Percentiles rank a stretch among this genome's conserved stretches.
phyloP scores from a whole-genome alignment of 2,888 invertebrate genomes.

The Drosophila austrosaltans region DNA sequence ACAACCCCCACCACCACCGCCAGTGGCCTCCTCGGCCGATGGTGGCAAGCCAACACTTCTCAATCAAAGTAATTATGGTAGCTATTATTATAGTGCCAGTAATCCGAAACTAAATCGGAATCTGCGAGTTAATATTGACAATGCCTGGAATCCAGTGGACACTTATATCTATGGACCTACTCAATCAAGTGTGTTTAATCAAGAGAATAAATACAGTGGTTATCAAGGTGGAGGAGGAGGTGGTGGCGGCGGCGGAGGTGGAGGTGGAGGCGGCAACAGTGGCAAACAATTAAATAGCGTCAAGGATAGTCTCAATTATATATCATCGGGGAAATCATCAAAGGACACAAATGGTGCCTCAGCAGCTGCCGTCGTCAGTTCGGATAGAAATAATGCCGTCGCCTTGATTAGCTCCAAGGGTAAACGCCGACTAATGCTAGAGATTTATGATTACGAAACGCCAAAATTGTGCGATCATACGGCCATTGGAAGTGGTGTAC shows the following conservation, averaged over 20 bases:
- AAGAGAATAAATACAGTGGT: slow-evolving; percentile 83
- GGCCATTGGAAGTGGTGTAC: slow-evolving; percentile 84
- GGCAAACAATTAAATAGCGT: slow-evolving; percentile 71
- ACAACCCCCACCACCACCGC: slow-evolving; percentile 80
- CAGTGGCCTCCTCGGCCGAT: slow-evolving; percentile 77
- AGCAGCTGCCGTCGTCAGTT: slow-evolving; percentile 60
- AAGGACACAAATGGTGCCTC: slow-evolving; percentile 62
- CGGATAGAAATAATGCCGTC: slow-evolving; percentile 62
- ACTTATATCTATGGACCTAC: slow-evolving; percentile 84
- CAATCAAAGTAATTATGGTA: slow-evolving; percentile 81
- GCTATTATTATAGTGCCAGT: slow-evolving; percentile 83
- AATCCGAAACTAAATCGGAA: slow-evolving; percentile 83
- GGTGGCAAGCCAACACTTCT: slow-evolving; percentile 78
- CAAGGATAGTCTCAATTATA: slow-evolving; percentile 82
- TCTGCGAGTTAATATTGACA: slow-evolving; percentile 83
- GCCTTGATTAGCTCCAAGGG: slow-evolving; percentile 80
- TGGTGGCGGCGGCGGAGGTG: slow-evolving; percentile 51
- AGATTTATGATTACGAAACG: slow-evolving; percentile 89
- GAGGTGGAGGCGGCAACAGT: slow-evolving; percentile 44
- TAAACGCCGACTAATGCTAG: slow-evolving; percentile 85
- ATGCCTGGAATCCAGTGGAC: slow-evolving; percentile 84
- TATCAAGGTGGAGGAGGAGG: slow-evolving; percentile 77
- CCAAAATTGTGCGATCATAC: slow-evolving; percentile 93
- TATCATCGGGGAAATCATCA: slow-evolving; percentile 67
- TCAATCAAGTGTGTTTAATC: slow-evolving; percentile 83